phyloP scores from a whole-genome alignment of 2,113 vertebrate genomes.

The Pristiophorus japonicus region DNA sequence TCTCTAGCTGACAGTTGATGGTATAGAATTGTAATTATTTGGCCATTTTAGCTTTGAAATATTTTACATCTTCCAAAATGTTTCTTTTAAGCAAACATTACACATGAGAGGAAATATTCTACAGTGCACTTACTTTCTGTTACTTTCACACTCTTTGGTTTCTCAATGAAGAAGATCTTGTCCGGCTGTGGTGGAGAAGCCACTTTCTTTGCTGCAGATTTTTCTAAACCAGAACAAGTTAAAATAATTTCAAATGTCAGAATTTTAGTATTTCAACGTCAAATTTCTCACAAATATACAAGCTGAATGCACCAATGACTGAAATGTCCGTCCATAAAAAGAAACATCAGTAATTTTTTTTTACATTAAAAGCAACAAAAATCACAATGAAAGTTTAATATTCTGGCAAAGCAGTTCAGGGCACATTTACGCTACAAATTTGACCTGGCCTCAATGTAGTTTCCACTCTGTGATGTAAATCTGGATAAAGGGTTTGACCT shows the following conservation, averaged over 20 bases:
- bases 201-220: conserved; percentile 51
- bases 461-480: neutral
- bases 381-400: neutral
- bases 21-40: neutral
- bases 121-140: conserved; percentile 75
- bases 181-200: conserved; percentile 58
- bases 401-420: neutral
- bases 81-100: neutral
- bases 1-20: neutral
- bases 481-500: too few relatives aligned
- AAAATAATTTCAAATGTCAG: neutral
- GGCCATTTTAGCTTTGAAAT: neutral
- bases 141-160: conserved; percentile 70
- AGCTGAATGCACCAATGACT: neutral
- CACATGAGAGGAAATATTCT: neutral
- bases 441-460: neutral
- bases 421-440: neutral
- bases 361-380: neutral
- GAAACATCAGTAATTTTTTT: neutral
- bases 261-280: neutral
- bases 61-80: neutral
- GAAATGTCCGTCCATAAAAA: neutral
- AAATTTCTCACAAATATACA: neutral
- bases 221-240: conserved; percentile 62
- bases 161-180: conserved; percentile 86